Conservation (phyloP, 2,113 vertebrate species). For the Sorex fumeus region DNA sequence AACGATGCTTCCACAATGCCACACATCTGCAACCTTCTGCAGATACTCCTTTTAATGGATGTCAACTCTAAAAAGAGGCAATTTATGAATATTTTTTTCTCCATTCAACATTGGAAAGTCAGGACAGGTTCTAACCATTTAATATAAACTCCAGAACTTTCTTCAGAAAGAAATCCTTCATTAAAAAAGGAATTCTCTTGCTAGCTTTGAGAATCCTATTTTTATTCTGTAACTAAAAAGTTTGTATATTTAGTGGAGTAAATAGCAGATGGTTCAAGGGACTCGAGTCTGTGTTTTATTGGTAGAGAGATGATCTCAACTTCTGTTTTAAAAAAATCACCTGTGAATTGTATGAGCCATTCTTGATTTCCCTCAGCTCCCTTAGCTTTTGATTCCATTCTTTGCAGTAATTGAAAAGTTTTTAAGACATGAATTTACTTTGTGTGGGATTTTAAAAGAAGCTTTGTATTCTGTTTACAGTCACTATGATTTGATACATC, state of each 20-base stretch:
- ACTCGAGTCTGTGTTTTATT: conserved; percentile 21
- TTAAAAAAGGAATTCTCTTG: background rate
- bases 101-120: conserved; percentile 65
- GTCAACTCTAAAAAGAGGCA: conserved; percentile 55
- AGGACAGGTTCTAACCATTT: conserved; percentile 46
- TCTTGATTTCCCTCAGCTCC: background rate
- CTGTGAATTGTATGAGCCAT: conserved; percentile 5
- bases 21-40: conserved; percentile 26
- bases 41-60: conserved; percentile 67
- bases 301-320: background rate
- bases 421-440: conserved; percentile 29
- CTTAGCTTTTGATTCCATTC: background rate
- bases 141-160: conserved; percentile 62
- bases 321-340: conserved; percentile 18
- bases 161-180: background rate
- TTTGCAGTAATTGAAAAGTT: conserved; percentile 22
- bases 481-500: background rate
- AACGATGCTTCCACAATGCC: background rate
- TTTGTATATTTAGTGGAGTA: background rate
- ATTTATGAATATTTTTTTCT: conserved; percentile 76
- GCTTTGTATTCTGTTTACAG: background rate
- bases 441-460: background rate
- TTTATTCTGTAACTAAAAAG: background rate
- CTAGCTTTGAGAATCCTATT: conserved; percentile 14
- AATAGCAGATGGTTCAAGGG: background rate